Evolutionary conservation across 1,140 invertebrate genomes (phyloP).

Genomic region (Chironomus tepperi): DNA sequence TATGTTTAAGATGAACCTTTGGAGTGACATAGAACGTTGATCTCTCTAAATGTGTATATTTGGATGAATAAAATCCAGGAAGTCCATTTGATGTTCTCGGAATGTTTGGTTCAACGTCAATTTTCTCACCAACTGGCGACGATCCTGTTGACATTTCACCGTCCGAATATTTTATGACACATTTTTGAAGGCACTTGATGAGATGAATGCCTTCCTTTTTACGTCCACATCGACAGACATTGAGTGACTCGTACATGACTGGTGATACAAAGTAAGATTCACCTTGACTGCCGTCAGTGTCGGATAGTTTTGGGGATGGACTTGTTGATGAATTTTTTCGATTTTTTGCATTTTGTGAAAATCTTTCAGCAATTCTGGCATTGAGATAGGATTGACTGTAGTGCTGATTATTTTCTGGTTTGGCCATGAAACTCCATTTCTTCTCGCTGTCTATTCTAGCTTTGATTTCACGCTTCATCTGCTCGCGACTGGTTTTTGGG

Average conservation of each 20-base stretch:
- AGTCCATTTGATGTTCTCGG: neutral
- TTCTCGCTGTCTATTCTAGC: neutral
- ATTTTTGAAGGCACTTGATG: neutral
- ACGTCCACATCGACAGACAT: neutral
- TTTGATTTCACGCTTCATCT: conserved; percentile 14
- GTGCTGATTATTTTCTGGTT: neutral
- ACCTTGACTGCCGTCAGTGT: neutral
- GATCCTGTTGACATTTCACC: neutral
- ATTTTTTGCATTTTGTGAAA: neutral
- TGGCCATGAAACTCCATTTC: conserved; percentile 3
- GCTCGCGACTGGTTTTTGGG: conserved; percentile 16
- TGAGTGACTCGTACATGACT: neutral
- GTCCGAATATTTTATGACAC: conserved; percentile 9
- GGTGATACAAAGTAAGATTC: conserved; percentile 12
- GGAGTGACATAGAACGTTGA: neutral
- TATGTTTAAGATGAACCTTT: conserved; percentile 16
- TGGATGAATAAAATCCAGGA: neutral
- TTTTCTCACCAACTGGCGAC: neutral
- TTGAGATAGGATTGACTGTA: neutral
- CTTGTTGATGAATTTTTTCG: too few relatives aligned
- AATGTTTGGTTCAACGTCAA: neutral
- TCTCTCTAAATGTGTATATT: conserved; percentile 1
- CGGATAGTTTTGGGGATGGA: too few relatives aligned
- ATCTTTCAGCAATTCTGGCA: neutral
- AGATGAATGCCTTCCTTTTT: conserved; percentile 24